A percentile compares a stretch with the other conserved stretches of the same genome.
Conservation (phyloP, 2,113 vertebrate genomes). For the Plecturocebus donacophilus region DNA sequence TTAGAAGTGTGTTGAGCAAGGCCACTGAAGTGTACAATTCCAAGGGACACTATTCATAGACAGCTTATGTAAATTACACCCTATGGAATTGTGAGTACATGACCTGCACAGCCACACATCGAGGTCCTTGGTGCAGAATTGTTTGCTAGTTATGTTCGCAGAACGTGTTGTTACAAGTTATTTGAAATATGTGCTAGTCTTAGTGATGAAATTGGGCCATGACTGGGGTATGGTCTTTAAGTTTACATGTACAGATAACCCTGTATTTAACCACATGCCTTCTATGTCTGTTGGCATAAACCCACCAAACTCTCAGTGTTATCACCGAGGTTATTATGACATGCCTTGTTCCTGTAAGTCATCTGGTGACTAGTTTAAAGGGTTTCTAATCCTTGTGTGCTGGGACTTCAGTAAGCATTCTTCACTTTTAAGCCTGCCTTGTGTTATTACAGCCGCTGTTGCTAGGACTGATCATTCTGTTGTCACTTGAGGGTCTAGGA, state of each 20-base stretch:
- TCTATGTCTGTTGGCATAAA: not conserved
- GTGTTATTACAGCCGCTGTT: not conserved
- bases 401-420: not conserved
- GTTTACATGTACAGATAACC: not conserved
- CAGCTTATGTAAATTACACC: not conserved
- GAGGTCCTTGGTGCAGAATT: not conserved
- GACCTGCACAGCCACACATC: not conserved
- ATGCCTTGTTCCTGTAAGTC: not conserved
- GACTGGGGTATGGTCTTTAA: not conserved
- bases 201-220: not conserved
- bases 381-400: not conserved
- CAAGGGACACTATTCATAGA: no score
- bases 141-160: not conserved
- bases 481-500: not conserved
- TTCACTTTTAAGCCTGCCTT: not conserved
- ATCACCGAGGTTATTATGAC: not conserved
- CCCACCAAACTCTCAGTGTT: not conserved
- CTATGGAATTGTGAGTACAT: not conserved
- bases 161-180: not conserved
- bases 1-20: not conserved
- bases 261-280: not conserved
- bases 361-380: slow-evolving; percentile 4
- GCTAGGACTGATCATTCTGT: not conserved
- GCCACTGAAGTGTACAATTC: not conserved
- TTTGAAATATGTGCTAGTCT: slow-evolving; percentile 4